phyloP scores from a whole-genome alignment of 2,797 vertebrate species.

The Anableps anableps region DNA sequence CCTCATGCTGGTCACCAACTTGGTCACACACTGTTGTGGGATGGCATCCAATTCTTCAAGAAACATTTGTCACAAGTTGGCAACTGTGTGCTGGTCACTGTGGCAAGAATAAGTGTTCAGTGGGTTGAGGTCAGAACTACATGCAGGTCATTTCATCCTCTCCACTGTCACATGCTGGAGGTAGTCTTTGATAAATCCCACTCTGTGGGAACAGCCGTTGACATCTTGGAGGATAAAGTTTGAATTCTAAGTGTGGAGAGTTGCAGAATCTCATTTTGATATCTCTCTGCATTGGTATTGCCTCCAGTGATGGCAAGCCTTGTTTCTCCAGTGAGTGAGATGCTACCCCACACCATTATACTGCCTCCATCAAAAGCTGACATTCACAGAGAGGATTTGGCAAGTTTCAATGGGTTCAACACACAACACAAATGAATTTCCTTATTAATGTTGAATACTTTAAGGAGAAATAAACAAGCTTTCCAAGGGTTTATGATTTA shows the following conservation, averaged over 20 bases:
- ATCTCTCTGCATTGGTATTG: too few species aligned
- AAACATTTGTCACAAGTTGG: neutral
- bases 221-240: neutral
- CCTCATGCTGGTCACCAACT: neutral
- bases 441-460: neutral
- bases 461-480: neutral
- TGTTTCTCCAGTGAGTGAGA: neutral
- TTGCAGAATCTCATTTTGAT: neutral
- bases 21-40: neutral
- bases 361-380: neutral
- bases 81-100: neutral
- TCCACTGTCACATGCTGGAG: neutral
- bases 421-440: neutral
- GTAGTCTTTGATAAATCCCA: neutral
- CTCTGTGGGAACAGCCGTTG: neutral
- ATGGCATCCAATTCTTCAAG: neutral
- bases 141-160: neutral
- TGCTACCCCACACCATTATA: neutral
- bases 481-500: too few species aligned
- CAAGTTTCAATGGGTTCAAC: neutral
- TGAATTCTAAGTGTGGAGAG: neutral
- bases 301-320: too few species aligned
- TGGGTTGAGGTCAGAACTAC: neutral
- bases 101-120: neutral
- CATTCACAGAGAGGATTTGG: neutral